Conservation (phyloP, 2,113 vertebrate species). For the Poeciliopsis prolifica region DNA sequence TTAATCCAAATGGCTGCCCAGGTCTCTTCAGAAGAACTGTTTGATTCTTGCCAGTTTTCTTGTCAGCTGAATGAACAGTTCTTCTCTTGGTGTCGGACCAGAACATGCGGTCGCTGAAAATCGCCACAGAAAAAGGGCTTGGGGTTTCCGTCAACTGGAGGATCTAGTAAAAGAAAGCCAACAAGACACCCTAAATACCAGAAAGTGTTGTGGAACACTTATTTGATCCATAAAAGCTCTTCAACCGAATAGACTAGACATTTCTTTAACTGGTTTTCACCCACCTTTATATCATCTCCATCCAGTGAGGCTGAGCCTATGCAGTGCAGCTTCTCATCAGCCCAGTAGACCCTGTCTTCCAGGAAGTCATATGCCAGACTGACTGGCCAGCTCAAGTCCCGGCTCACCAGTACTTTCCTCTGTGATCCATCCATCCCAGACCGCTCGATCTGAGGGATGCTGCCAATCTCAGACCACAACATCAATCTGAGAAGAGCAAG, state of each 20-base stretch:
- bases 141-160: slow-evolving; percentile 83
- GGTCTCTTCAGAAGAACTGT: slow-evolving; percentile 84
- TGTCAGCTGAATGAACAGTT: slow-evolving; percentile 84
- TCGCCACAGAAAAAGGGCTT: slow-evolving; percentile 84
- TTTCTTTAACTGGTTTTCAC: not conserved
- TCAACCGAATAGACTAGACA: fast-evolving
- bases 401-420: slow-evolving; percentile 77
- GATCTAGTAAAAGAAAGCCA: slow-evolving; percentile 71
- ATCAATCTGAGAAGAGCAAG: slow-evolving; percentile 79
- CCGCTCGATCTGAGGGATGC: slow-evolving; percentile 81
- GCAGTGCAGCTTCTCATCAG: slow-evolving; percentile 87
- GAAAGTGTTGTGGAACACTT: no score
- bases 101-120: slow-evolving; percentile 88
- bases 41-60: slow-evolving; percentile 86
- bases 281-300: slow-evolving; percentile 83
- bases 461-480: slow-evolving; percentile 91
- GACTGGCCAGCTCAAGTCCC: slow-evolving; percentile 85
- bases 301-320: slow-evolving; percentile 85
- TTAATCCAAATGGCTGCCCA: slow-evolving; percentile 86
- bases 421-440: slow-evolving; percentile 89
- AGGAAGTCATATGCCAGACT: slow-evolving; percentile 84
- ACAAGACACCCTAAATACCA: not conserved
- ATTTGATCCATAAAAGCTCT: no score
- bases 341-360: slow-evolving; percentile 88
- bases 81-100: slow-evolving; percentile 88